Base-by-base conservation (phyloP, 2,113 vertebrate genomes). In the Nycticryphes semicollaris region DNA sequence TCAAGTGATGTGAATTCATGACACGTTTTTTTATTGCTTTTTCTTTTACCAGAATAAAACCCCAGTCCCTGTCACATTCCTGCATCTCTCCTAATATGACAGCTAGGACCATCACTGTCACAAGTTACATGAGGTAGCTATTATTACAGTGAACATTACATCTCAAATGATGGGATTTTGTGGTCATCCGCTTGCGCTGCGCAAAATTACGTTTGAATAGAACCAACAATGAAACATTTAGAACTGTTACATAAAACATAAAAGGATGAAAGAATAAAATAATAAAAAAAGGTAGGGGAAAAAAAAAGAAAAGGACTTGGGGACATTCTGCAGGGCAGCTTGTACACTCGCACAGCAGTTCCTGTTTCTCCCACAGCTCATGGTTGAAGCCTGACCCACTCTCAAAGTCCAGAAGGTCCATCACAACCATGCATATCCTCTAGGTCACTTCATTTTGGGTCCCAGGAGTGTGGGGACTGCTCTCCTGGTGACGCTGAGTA, bases 81-180 rank as follows among this genome's bases (percentile, higher is more conserved):
- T 84, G 57, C 10, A 0, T 87, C 81, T 93, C 81, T 80, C 81
- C 76, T 82, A 73, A 31, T 60, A 43, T 60, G 87, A 22, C 75
- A 87, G 86, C 78, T 56, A 86, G 86, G 95, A 85, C 79, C 90
- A 90, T 94, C 91, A 51, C 89, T 90, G 92, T 90, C 94, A 91
- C 62, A 48, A 82, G 90, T 48, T 81, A 85, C 7, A 37, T 14
- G 73, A 84, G 75, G 84, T 77, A 91, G 83, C 82, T 95, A 48
- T 87, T 92, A 89, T 94, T 85, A 82, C 70, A 85, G 75, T 4
- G 25, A 96, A 87, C 50, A 80, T 90, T 76, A n/a, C 68, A 60
- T 76, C 68, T 89, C 78, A 86, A 64, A 87, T 56, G 87, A 94
- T 87, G 53, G 86, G 37, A 73, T 84, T 92, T 64, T 75, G 35